phyloP scores from a whole-genome alignment of 2,888 invertebrate genomes.

The Cataglyphis cursor region DNA sequence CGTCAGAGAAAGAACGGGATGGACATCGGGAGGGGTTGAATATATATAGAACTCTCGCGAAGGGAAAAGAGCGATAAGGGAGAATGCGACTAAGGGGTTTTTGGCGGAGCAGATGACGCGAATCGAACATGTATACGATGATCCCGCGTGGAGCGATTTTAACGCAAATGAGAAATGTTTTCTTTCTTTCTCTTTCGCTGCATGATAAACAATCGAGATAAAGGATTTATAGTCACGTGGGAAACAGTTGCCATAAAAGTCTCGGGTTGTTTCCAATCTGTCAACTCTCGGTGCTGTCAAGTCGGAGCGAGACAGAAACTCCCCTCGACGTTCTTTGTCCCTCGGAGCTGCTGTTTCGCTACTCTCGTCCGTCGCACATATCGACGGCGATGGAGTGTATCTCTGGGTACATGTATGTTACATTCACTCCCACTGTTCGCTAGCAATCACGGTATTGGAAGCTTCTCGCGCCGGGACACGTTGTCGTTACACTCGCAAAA shows the following conservation, averaged over 20 bases:
- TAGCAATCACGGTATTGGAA: constrained; percentile 69
- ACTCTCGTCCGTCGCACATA: constrained; percentile 47
- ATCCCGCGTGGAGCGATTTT: constrained; percentile 72
- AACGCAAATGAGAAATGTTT: constrained; percentile 79
- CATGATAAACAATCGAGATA: constrained; percentile 80
- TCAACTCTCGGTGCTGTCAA: constrained; percentile 69
- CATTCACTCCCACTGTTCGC: constrained; percentile 56
- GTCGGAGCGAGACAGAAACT: constrained; percentile 49
- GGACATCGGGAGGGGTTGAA: not conserved
- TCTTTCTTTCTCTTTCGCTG: constrained; percentile 61
- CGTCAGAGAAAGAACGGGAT: not conserved
- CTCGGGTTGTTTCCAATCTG: constrained; percentile 82
- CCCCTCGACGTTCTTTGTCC: constrained; percentile 4
- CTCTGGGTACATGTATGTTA: constrained; percentile 40
- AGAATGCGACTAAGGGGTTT: not conserved
- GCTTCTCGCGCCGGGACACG: constrained; percentile 45
- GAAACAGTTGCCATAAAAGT: constrained; percentile 82
- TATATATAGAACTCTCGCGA: no score
- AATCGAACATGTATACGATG: constrained; percentile 34
- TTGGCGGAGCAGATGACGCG: constrained; percentile 19
- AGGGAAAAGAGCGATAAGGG: not conserved
- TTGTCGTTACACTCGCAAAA: constrained; percentile 25
- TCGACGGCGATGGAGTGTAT: constrained; percentile 32
- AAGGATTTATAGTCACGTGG: constrained; percentile 79
- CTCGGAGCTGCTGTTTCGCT: constrained; percentile 2